Evolutionary conservation across 2,888 invertebrate species (phyloP).

Genomic region (Strigamia transsilvanica): DNA sequence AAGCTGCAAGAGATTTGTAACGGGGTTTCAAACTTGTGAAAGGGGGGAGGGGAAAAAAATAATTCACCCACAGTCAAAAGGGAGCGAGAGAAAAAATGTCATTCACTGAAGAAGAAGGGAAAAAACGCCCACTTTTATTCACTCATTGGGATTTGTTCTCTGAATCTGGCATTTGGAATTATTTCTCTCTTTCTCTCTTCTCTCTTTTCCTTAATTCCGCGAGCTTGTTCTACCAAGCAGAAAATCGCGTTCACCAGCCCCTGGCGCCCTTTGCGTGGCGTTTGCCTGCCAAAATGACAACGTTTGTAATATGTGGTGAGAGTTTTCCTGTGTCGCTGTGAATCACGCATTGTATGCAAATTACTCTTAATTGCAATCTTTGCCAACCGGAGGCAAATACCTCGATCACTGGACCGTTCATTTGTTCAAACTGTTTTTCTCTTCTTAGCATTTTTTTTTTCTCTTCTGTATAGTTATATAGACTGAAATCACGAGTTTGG

Average conservation of each 20-base stretch:
- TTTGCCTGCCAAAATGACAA: constrained; percentile 27
- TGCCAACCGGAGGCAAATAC: constrained; percentile 37
- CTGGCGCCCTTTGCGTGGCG: constrained; percentile 37
- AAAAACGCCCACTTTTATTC: constrained; percentile 32
- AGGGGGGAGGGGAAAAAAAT: constrained; percentile 16
- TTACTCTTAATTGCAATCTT: constrained; percentile 17
- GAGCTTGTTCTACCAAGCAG: constrained; percentile 38
- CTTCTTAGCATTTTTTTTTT: background rate
- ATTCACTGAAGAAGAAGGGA: background rate
- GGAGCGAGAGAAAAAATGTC: constrained; percentile 23
- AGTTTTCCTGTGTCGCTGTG: constrained; percentile 39
- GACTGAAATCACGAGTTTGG: constrained; percentile 2
- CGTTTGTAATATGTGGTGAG: constrained; percentile 36
- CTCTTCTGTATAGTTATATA: background rate
- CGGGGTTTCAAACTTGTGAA: constrained; percentile 28
- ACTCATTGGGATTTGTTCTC: constrained; percentile 41
- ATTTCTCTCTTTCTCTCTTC: background rate
- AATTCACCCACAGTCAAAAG: background rate
- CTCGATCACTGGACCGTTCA: constrained; percentile 27
- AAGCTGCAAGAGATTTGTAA: constrained; percentile 41
- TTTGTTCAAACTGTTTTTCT: constrained; percentile 6
- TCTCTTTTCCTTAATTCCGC: constrained; percentile 42
- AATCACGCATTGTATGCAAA: constrained; percentile 40
- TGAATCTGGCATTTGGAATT: constrained; percentile 36
- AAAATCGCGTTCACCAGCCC: constrained; percentile 41